Evolutionary conservation across 1,140 invertebrate species (phyloP), one percentile per base, ranked within the genome.

Genomic region (Stratiolaelaps scimitus): DNA sequence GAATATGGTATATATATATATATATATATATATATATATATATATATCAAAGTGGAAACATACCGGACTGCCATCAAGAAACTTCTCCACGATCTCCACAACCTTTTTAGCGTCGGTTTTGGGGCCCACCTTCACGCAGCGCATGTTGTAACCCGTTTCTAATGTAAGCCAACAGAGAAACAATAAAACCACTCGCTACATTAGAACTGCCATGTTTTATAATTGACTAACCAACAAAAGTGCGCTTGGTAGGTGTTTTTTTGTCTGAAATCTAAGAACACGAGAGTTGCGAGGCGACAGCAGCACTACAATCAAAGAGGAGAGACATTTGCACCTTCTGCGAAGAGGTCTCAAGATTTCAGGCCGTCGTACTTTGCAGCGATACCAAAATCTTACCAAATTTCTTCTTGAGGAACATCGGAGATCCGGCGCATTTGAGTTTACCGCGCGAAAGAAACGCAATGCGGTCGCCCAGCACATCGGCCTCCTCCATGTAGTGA

Each of bases 401-500:
- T 69, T 83, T 81, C 69, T 85, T 87, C 74, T 94, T 94, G 48
- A 94, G 77, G 71, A 87, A 90, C 70, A 92, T 82, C 28, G 89
- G 82, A 0, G 86, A 84, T 30, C 90, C 91, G 75, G 83, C 83
- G 72, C 89, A 90, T 71, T 84, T 81, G 1, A 93, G 74, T 64
- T 80, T 76, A 2, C 90, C 91, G 46, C 84, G 81, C 64, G 88
- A 82, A 81, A 95, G 85, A 66, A 95, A 93, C 1, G 88, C 88
- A 68, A 95, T 89, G 68, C 88, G 81, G 75, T 95, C 90, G 1
- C 90, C 92, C 0, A 97, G 78, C 19, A 87, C 81, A 66, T 81
- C 93, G 7, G 93, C 93, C 78, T 98, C 94, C 76, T 97, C 94
- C 90, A 98, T 95, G 75, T 91, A 94, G 76, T 98, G 94, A 0